A percentile compares a stretch with the other conserved stretches of the same genome.
Conservation (phyloP, 2,113 vertebrate species). For the Xenopus laevis region DNA sequence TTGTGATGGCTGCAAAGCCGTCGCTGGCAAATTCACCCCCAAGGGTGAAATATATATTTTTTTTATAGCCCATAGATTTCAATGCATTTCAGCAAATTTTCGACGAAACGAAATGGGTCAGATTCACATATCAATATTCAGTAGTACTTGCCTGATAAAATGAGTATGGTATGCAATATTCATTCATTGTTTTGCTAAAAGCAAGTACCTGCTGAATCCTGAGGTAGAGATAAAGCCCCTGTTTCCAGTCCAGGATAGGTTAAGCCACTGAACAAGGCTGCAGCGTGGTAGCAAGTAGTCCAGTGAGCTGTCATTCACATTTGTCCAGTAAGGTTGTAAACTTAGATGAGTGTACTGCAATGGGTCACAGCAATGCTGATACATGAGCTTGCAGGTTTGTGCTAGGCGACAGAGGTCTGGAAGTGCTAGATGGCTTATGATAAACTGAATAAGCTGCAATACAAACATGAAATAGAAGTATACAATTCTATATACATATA, state of each 20-base stretch:
- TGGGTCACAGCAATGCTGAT: slow-evolving; percentile 95
- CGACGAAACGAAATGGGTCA: too few species aligned
- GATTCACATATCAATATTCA: too few species aligned
- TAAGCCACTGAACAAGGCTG: slow-evolving; percentile 90
- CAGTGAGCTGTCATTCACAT: slow-evolving; percentile 84
- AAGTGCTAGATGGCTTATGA: slow-evolving; percentile 91
- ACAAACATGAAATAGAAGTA: slow-evolving; percentile 48
- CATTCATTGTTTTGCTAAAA: not conserved
- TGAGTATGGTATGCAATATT: not conserved
- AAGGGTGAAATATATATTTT: too few species aligned
- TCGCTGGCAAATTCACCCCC: too few species aligned
- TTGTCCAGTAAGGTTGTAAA: slow-evolving; percentile 94
- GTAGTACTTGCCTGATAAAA: too few species aligned
- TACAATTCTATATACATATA: too few species aligned
- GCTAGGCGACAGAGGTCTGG: slow-evolving; percentile 93
- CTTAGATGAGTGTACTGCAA: slow-evolving; percentile 95
- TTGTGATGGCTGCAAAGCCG: too few species aligned
- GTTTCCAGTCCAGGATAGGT: slow-evolving; percentile 96
- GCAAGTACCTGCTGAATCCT: slow-evolving; percentile 91
- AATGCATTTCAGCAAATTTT: too few species aligned
- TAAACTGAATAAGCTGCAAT: slow-evolving; percentile 90
- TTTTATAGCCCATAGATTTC: too few species aligned
- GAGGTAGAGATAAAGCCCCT: slow-evolving; percentile 83
- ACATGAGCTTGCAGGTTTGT: slow-evolving; percentile 90
- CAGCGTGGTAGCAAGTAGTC: slow-evolving; percentile 88